Conservation (phyloP, 2,113 vertebrate genomes). For the Elephas maximus region DNA sequence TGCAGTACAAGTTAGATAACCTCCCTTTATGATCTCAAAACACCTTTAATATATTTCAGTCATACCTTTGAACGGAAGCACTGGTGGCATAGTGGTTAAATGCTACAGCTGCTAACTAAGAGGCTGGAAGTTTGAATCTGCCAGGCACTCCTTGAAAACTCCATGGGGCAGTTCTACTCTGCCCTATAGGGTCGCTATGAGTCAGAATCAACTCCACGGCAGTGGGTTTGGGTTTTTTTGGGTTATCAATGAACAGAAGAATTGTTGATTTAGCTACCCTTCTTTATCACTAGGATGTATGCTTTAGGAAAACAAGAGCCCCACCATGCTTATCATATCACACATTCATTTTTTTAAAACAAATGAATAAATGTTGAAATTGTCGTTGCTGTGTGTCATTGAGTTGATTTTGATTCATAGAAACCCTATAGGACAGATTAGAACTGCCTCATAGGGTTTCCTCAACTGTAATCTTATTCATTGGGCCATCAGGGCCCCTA, state of each 20-base stretch:
- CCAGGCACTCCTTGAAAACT: no score
- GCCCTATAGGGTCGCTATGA: no score
- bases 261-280: not conserved
- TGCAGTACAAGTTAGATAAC: not conserved
- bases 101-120: no score
- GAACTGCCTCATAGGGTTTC: not conserved
- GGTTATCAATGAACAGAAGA: not conserved
- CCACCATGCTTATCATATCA: not conserved
- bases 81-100: no score
- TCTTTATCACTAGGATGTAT: not conserved
- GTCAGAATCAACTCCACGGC: no score
- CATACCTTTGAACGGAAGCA: not conserved
- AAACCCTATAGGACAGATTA: not conserved
- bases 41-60: not conserved
- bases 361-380: not conserved
- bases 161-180: no score
- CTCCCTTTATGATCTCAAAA: not conserved
- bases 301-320: not conserved
- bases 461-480: not conserved
- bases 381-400: not conserved
- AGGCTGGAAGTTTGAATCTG: no score
- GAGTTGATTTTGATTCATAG: not conserved
- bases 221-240: no score
- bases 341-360: not conserved
- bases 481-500: not conserved